Conservation (phyloP, 2,888 invertebrate genomes). For the Candidula unifasciata region DNA sequence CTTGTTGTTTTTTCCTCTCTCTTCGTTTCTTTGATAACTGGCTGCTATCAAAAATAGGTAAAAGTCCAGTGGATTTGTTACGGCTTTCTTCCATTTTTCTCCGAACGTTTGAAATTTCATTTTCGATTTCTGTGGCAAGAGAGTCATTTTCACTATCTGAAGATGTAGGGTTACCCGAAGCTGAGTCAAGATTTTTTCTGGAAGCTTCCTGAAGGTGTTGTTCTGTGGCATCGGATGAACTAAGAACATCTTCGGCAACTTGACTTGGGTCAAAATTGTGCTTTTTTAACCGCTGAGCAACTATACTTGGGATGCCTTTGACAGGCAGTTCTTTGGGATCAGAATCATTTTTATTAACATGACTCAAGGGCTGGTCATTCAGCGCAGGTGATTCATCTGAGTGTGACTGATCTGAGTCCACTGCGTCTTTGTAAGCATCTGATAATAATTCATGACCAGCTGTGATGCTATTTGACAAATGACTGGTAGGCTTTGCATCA, state of each 20-base stretch:
- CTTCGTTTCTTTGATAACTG: slow-evolving; percentile 54
- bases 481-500: neutral
- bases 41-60: slow-evolving; percentile 56
- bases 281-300: slow-evolving; percentile 60
- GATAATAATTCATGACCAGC: neutral
- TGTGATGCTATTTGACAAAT: neutral
- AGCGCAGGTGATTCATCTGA: neutral
- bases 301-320: slow-evolving; percentile 63
- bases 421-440: neutral
- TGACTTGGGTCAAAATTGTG: slow-evolving; percentile 45
- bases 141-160: neutral
- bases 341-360: neutral
- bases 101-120: slow-evolving; percentile 48
- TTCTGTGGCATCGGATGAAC: neutral
- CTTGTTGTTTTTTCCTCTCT: slow-evolving; percentile 45
- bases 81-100: slow-evolving; percentile 48
- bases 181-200: neutral
- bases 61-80: slow-evolving; percentile 39
- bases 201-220: neutral
- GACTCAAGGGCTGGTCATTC: neutral
- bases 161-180: neutral
- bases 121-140: slow-evolving; percentile 48
- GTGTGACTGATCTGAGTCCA: neutral
- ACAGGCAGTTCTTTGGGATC: slow-evolving; percentile 52
- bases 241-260: slow-evolving; percentile 30